Conservation (phyloP, 1,140 invertebrate genomes). For the Papilio helenus region DNA sequence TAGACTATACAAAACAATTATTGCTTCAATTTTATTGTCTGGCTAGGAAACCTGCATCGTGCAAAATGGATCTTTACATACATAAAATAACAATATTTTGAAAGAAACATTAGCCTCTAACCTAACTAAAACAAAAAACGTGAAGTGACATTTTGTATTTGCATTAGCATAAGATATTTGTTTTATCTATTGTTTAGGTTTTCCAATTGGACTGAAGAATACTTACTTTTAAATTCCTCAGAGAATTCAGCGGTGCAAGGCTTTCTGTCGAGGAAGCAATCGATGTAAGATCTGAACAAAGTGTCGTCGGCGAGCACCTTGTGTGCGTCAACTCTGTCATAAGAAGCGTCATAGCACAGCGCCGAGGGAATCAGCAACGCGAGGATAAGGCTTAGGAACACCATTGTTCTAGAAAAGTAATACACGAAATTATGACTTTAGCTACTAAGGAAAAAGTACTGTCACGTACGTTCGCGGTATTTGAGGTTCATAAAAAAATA, state of each 20-base stretch:
- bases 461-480: no score
- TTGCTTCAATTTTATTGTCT: no score
- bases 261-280: conserved; percentile 87
- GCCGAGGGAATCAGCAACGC: conserved; percentile 42
- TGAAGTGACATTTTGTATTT: no score
- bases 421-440: neutral
- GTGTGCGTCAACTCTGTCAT: conserved; percentile 87
- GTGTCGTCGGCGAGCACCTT: conserved; percentile 85
- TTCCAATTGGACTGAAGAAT: neutral
- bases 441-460: no score
- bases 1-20: no score
- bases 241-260: conserved; percentile 86
- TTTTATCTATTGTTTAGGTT: neutral
- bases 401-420: conserved; percentile 32
- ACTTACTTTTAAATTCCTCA: conserved; percentile 87
- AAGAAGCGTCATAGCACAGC: conserved; percentile 64
- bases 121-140: no score
- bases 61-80: no score
- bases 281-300: conserved; percentile 86
- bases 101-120: no score
- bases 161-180: no score
- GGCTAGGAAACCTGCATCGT: no score
- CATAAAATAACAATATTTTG: no score
- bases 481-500: neutral
- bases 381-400: conserved; percentile 46